A percentile compares a stretch with the other conserved stretches of the same genome.
phyloP scores from a whole-genome alignment of 2,888 invertebrate genomes.

The Drosophila melanocephala region DNA sequence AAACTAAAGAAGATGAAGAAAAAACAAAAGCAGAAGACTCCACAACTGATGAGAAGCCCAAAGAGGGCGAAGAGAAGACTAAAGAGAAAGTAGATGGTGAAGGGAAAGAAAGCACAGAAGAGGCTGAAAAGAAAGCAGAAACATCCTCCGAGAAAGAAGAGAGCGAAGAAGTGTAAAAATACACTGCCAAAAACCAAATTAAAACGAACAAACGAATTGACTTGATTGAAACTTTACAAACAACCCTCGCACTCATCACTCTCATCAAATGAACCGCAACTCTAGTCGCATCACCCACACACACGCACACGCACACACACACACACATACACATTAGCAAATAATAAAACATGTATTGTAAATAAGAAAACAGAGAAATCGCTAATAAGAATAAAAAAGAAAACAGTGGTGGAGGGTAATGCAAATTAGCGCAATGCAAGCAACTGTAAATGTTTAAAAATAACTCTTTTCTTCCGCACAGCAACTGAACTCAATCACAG shows the following conservation, averaged over 20 bases:
- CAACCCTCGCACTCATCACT: conserved; percentile 7
- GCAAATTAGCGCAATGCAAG: conserved; percentile 7
- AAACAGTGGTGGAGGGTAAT: conserved; percentile 59
- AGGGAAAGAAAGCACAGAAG: conserved; percentile 12
- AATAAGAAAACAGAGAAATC: conserved; percentile 53
- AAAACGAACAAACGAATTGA: conserved; percentile 22
- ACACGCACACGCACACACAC: conserved; percentile 20
- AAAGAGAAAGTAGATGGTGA: conserved; percentile 2
- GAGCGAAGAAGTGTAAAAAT: conserved; percentile 39
- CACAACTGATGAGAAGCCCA: conserved; percentile 11
- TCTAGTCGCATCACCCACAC: conserved; percentile 25
- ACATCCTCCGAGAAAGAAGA: conserved; percentile 40
- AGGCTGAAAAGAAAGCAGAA: conserved; percentile 28
- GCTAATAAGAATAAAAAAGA: conserved; percentile 49
- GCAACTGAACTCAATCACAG: conserved; percentile 32
- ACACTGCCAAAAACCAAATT: conserved; percentile 21
- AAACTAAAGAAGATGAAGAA: conserved; percentile 2
- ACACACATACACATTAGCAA: conserved; percentile 46
- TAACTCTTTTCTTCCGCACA: conserved; percentile 29
- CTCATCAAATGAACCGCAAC: conserved; percentile 26
- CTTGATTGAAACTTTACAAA: conserved; percentile 2
- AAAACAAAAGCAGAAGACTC: conserved; percentile 5
- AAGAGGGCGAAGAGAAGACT: conserved; percentile 3
- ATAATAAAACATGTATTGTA: conserved; percentile 64
- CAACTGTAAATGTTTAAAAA: conserved; percentile 18